Percentiles rank a stretch among this genome's conserved stretches.
Evolutionary conservation across 2,797 vertebrate genomes (phyloP).

Genomic region (Spea hammondii): DNA sequence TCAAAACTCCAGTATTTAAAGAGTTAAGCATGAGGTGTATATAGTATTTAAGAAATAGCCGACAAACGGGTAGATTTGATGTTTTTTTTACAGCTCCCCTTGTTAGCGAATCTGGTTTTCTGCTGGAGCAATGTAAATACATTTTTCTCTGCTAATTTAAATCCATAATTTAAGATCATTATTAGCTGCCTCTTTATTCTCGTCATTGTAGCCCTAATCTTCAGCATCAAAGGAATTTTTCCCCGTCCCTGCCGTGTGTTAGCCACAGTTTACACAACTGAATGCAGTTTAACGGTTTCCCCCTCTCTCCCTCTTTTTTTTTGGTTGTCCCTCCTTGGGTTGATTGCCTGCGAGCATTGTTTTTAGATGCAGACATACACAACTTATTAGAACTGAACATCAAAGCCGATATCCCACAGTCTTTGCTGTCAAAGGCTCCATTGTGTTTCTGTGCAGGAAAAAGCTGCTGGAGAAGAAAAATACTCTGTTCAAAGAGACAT

Average conservation of each 20-base stretch:
- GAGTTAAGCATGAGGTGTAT: too few species aligned
- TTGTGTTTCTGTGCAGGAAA: constrained; percentile 75
- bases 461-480: constrained; percentile 63
- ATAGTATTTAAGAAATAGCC: too few species aligned
- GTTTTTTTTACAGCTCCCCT: background rate
- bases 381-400: constrained; percentile 79
- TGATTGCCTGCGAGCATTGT: constrained; percentile 74
- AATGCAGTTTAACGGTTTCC: constrained; percentile 53
- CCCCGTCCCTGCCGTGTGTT: constrained; percentile 57
- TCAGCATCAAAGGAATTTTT: constrained; percentile 58
- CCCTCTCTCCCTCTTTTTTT: constrained; percentile 12
- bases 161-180: constrained; percentile 36
- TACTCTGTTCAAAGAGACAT: constrained; percentile 44
- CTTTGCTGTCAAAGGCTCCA: constrained; percentile 73
- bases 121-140: constrained; percentile 9
- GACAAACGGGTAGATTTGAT: background rate
- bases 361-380: constrained; percentile 82
- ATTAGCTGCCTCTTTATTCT: constrained; percentile 45
- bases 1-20: too few species aligned
- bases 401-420: constrained; percentile 72
- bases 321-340: constrained; percentile 28
- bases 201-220: constrained; percentile 52
- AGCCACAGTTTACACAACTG: constrained; percentile 47
- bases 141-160: constrained; percentile 22
- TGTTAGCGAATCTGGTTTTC: background rate